Evolutionary conservation across 64 coral and sea anemone species (phyloP), one percentile per base, ranked within the genome.

Genomic region (Orbicella faveolata): DNA sequence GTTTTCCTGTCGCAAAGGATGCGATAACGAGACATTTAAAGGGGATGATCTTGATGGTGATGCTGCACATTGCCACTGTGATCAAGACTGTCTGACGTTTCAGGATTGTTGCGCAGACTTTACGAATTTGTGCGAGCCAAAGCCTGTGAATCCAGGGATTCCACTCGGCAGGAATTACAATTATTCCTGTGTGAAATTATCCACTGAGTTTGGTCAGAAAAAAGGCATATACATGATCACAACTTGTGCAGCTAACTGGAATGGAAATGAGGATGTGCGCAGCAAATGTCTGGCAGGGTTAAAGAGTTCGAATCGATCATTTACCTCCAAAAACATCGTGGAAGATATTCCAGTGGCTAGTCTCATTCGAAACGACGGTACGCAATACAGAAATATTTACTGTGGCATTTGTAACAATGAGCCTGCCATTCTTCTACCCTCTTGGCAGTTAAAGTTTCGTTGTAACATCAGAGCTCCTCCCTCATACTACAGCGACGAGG

Each of bases 381-480:
- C 79, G 19, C 79, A 84, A 35, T 96, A 93, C 54, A 75, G 95
- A 73, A 96, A 96, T 68, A 67, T 90, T 48, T 84, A 91, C 66
- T 96, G 95, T n/a, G 92, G 83, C 3, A 7, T 34, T 62, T 96
- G 95, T 65, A 94, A 94, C 65, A 36, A 23, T 10, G 74, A 83
- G 9, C 0, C 0, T 0, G 1, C 15, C 23, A 7, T 23, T 51
- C 20, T 86, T 20, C 21, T 89, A 8, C 2, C 20, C 0, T 87
- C 82, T 23, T 96, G 95, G 95, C 55, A 73, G 21, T 25, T 96
- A 34, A 75, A 30, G 59, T 94, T 92, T 90, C 67, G 89, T 37
- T 96, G 95, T 65, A 89, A 96, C 63, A 93, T 94, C 16, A 87
- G 80, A 65, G 92, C 95, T 5, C 92, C 95, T 10, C 92, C 95